A percentile compares a stretch with the other conserved stretches of the same genome.
phyloP scores from a whole-genome alignment of 53 echinoderm and acorn worm species.

The Echinarachnius parma region DNA sequence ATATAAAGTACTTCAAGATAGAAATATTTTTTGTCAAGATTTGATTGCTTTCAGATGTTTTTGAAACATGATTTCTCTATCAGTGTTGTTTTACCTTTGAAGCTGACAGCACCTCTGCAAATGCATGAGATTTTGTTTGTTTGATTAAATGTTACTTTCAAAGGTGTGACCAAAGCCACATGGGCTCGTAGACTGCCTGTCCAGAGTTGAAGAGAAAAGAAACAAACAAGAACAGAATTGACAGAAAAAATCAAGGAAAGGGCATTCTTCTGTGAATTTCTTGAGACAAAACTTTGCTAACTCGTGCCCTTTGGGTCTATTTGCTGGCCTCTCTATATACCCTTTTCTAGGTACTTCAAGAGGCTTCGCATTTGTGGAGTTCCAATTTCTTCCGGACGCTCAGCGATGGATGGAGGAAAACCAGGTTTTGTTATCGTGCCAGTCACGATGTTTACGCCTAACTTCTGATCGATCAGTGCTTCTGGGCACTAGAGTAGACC shows the following conservation, averaged over 20 bases:
- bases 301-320: slow-evolving; percentile 38
- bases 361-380: slow-evolving; percentile 99
- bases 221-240: slow-evolving; percentile 1
- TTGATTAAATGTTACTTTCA: no score
- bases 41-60: background rate
- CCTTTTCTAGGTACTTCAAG: slow-evolving; percentile 98
- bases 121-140: no score
- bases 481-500: background rate
- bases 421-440: slow-evolving; percentile 82
- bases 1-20: no score
- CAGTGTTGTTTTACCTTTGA: slow-evolving; percentile 45
- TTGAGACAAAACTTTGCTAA: slow-evolving; percentile 29
- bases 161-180: no score
- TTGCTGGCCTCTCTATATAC: slow-evolving; percentile 65
- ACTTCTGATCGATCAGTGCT: background rate
- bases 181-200: slow-evolving; percentile 17
- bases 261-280: slow-evolving; percentile 20
- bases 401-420: slow-evolving; percentile 99
- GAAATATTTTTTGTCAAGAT: no score
- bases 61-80: slow-evolving; percentile 12
- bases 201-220: background rate
- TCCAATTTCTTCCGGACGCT: slow-evolving; percentile 99
- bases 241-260: slow-evolving; percentile 16
- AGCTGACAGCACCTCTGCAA: no score
- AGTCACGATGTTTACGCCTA: slow-evolving; percentile 19